Evolutionary conservation across 2,797 vertebrate species (phyloP).

Genomic region (Mareca strepera): DNA sequence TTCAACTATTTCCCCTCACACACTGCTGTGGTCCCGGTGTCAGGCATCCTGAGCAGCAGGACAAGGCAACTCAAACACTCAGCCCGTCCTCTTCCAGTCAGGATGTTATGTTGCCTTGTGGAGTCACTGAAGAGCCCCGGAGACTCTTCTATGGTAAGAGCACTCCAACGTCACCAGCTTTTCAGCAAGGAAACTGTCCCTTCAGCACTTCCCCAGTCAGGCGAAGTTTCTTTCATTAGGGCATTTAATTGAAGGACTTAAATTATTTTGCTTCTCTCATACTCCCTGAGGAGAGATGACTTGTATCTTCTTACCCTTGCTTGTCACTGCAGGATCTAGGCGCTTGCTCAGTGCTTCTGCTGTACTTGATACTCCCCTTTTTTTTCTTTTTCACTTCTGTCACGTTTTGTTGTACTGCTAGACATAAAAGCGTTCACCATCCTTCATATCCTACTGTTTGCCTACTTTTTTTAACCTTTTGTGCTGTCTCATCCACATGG

Average conservation of each 20-base stretch:
- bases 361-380: background rate
- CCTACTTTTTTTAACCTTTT: background rate
- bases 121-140: conserved; percentile 83
- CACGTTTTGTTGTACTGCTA: background rate
- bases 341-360: conserved; percentile 24
- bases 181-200: conserved; percentile 56
- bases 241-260: background rate
- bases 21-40: conserved; percentile 84
- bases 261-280: conserved; percentile 20
- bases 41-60: conserved; percentile 80
- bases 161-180: conserved; percentile 65
- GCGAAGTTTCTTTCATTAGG: conserved; percentile 27
- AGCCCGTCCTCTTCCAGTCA: conserved; percentile 82
- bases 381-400: background rate
- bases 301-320: conserved; percentile 17
- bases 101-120: conserved; percentile 86
- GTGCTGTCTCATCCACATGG: background rate
- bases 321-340: background rate
- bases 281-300: background rate
- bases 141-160: conserved; percentile 86
- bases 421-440: background rate
- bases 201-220: background rate
- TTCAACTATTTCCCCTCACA: conserved; percentile 84
- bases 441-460: background rate
- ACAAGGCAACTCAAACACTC: conserved; percentile 86